Evolutionary conservation across 2,797 vertebrate genomes (phyloP).

Genomic region (Helarctos malayanus): DNA sequence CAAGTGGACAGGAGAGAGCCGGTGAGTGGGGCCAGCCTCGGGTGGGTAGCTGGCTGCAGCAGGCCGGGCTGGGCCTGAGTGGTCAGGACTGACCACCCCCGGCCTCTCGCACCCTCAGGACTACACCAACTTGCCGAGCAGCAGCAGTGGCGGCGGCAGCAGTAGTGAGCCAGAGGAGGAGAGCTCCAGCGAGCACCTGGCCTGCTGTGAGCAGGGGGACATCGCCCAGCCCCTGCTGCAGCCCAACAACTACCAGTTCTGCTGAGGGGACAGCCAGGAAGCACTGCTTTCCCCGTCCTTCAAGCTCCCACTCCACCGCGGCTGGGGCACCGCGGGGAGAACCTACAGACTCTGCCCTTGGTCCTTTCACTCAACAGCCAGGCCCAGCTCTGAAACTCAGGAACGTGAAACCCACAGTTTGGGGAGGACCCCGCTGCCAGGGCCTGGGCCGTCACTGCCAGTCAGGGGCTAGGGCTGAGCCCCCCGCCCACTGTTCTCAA

Average conservation of each 20-base stretch:
- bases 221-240: conserved; percentile 94
- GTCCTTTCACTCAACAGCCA: conserved; percentile 24
- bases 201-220: conserved; percentile 93
- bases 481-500: neutral
- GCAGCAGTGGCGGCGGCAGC: conserved; percentile 3
- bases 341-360: conserved; percentile 49
- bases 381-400: conserved; percentile 61
- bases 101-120: conserved; percentile 77
- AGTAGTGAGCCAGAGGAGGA: conserved; percentile 87
- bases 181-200: conserved; percentile 91
- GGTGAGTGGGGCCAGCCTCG: conserved; percentile 86
- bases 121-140: conserved; percentile 90
- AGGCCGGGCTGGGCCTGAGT: neutral
- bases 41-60: neutral
- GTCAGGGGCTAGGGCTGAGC: conserved; percentile 61
- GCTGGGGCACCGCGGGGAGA: neutral
- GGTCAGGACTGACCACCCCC: neutral
- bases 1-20: conserved; percentile 85
- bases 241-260: conserved; percentile 98
- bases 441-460: conserved; percentile 80
- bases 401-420: neutral
- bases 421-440: neutral
- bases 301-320: neutral
- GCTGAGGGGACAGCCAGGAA: conserved; percentile 85
- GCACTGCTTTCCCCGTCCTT: conserved; percentile 19